Conservation (phyloP, 2,113 vertebrate species). For the Glareola pratincola region DNA sequence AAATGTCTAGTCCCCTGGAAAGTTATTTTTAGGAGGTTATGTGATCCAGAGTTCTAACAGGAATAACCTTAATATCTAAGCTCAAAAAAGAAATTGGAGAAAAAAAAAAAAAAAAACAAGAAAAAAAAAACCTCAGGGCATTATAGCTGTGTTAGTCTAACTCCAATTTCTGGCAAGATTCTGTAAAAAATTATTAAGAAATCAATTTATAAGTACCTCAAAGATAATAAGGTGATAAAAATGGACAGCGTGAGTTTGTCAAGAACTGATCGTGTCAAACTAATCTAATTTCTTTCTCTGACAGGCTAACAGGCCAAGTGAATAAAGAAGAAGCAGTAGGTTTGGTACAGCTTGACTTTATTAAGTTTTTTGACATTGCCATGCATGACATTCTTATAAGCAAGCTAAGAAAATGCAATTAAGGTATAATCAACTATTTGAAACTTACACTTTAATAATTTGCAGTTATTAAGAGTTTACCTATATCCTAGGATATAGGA, state of each 20-base stretch:
- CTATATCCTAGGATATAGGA: not conserved
- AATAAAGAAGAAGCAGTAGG: not conserved
- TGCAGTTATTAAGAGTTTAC: not conserved
- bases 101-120: not conserved
- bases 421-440: not conserved
- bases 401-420: not conserved
- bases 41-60: not conserved
- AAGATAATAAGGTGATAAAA: constrained; percentile 49
- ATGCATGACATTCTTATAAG: not conserved
- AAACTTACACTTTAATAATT: not conserved
- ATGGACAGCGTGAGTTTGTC: constrained; percentile 1
- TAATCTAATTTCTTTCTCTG: constrained; percentile 22
- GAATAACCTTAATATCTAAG: not conserved
- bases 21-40: not conserved
- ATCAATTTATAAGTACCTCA: not conserved
- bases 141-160: not conserved
- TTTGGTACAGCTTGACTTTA: not conserved
- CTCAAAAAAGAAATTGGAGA: not conserved
- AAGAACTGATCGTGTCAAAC: constrained; percentile 24
- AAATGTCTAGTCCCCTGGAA: not conserved
- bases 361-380: not conserved
- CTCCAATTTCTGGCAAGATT: not conserved
- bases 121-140: not conserved
- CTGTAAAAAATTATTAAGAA: not conserved
- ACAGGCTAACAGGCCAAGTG: not conserved